Percentiles rank a stretch among this genome's conserved stretches.
Conservation (phyloP, 1,140 invertebrate species). For the Xylocopa sonorina region DNA sequence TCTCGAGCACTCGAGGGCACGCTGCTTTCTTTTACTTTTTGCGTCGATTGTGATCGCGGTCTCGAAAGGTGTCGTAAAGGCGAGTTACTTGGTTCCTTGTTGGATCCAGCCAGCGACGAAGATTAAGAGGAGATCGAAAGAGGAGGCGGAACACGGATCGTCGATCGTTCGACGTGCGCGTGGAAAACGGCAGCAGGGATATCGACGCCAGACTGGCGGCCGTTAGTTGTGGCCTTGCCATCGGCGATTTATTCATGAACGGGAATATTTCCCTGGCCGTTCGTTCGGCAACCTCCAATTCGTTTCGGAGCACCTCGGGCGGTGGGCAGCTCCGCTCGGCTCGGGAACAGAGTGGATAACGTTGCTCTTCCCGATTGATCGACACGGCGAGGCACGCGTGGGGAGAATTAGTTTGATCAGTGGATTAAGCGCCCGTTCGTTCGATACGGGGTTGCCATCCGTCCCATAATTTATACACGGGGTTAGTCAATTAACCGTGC, state of each 20-base stretch:
- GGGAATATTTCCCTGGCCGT: conserved; percentile 51
- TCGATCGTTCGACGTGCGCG: conserved; percentile 31
- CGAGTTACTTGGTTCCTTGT: not conserved
- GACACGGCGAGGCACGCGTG: not conserved
- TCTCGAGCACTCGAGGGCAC: not conserved
- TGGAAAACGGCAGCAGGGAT: conserved; percentile 50
- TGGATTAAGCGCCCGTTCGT: not conserved
- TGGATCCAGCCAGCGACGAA: not conserved
- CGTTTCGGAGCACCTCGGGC: conserved; percentile 24
- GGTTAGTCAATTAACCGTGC: too few relatives aligned
- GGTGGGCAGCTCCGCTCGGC: not conserved
- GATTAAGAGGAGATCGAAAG: not conserved
- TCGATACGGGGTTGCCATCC: too few relatives aligned
- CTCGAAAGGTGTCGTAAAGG: conserved; percentile 2
- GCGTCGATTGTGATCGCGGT: not conserved
- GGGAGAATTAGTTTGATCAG: not conserved
- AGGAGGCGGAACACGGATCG: conserved; percentile 31
- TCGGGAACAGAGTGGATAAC: not conserved
- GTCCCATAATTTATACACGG: too few relatives aligned
- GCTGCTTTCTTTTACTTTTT: not conserved
- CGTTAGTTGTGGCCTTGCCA: conserved; percentile 62
- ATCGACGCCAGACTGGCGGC: conserved; percentile 66
- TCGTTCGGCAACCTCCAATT: conserved; percentile 41
- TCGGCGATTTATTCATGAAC: conserved; percentile 62
- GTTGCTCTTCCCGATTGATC: conserved; percentile 20